Evolutionary conservation across 2,888 invertebrate species (phyloP), one percentile per base, ranked within the genome.

Genomic region (Formica aserva): DNA sequence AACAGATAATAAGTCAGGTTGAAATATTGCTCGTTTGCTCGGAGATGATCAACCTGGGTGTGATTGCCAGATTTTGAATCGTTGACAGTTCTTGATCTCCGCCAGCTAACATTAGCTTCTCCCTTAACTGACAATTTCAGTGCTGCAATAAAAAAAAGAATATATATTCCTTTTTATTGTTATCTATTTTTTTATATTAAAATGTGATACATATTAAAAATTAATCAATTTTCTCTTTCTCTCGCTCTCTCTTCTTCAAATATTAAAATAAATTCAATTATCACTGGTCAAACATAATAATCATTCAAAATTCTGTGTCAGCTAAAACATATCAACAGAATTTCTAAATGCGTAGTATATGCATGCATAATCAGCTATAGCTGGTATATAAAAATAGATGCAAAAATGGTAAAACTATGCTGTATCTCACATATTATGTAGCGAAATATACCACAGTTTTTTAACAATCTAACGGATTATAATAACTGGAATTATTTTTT

Each of bases 31-130:
- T 88, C 84, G 3, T 2, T 48, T n/a, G 57, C 77, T 18, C 2
- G 57, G 13, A 74, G 85, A 52, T 29, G 38, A 3, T n/a, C 48
- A 18, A 6, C 0, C 0, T 6, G 15, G 18, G 60, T 76, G 5
- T 0, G 15, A 15, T 0, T 1, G 4, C 5, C 18, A 0, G 48
- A 3, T 22, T 22, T 22, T 22, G 22, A 22, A 57, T 85, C 5
- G 0, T 1, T 82, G 0, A 5, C 18, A 1, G 1, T 11, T 0
- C 6, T 63, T 2, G 5, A 29, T 62, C 75, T 80, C 1, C 65
- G 18, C 89, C 89, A 89, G 18, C 11, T 22, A 3, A 88, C 88
- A 1, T 22, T 15, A 4, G 87, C 83, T 15, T 48, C 38, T 9
- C 89, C 89, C 6, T 65, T 86, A 1, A 81, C 35, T 3, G 15